Evolutionary conservation across 2,113 vertebrate species (phyloP).

Genomic region (Muntiacus muntjak): DNA sequence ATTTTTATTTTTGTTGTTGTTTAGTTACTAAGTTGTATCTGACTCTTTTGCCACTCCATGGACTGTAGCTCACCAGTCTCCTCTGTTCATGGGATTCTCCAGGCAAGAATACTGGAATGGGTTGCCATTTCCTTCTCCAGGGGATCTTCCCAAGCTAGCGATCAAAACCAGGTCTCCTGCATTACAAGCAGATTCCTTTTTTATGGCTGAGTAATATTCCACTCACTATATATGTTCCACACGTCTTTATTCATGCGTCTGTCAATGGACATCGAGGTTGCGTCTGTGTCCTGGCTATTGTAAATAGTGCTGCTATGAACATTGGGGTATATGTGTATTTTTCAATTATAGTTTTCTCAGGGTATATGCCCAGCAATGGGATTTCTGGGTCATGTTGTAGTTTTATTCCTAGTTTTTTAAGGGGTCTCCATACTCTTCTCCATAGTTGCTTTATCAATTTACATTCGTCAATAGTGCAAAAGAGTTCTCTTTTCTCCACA

Average conservation of each 20-base stretch:
- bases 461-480: background rate
- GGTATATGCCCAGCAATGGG: background rate
- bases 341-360: background rate
- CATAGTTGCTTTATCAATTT: background rate
- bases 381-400: background rate
- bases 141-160: background rate
- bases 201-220: background rate
- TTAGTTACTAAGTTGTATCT: background rate
- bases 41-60: background rate
- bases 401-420: background rate
- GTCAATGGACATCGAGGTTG: background rate
- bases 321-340: background rate
- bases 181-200: background rate
- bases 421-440: background rate
- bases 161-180: background rate
- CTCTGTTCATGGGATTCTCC: background rate
- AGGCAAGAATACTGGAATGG: background rate
- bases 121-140: background rate
- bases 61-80: background rate
- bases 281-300: background rate
- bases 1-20: background rate
- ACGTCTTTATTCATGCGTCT: background rate
- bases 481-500: background rate
- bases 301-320: background rate
- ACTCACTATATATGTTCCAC: background rate